Conservation (phyloP, 1,140 invertebrate species). For the Drosophila arizonae region DNA sequence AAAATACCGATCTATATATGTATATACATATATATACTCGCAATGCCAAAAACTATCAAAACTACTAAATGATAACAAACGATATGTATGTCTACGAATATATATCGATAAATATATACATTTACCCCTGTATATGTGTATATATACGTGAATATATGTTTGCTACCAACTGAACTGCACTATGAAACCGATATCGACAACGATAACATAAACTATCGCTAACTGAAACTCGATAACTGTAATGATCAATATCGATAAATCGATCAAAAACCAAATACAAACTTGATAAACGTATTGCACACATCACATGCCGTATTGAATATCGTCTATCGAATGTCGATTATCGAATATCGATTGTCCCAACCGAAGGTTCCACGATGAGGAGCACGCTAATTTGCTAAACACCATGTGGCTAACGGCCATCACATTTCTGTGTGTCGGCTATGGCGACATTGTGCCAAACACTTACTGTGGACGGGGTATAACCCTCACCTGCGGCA, state of each 20-base stretch:
- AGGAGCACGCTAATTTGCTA: conserved; percentile 94
- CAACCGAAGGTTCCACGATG: conserved; percentile 90
- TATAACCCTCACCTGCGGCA: conserved; percentile 95
- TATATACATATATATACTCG: conserved; percentile 31
- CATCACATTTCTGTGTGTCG: conserved; percentile 93
- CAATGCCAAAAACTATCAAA: conserved; percentile 34
- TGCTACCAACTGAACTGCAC: conserved; percentile 30
- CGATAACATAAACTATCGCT: neutral
- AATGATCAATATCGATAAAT: conserved; percentile 17
- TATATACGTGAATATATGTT: conserved; percentile 15
- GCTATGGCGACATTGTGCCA: conserved; percentile 95
- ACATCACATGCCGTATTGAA: neutral
- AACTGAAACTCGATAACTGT: neutral
- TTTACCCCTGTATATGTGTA: conserved; percentile 9
- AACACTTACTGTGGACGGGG: conserved; percentile 96
- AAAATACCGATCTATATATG: conserved; percentile 45
- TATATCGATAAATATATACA: neutral
- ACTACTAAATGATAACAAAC: conserved; percentile 1
- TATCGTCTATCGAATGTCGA: conserved; percentile 8
- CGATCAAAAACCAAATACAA: conserved; percentile 1
- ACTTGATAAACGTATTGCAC: neutral
- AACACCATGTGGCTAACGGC: conserved; percentile 97
- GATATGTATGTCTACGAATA: conserved; percentile 6
- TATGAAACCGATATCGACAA: conserved; percentile 17
- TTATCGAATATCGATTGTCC: conserved; percentile 9